Percentiles rank a stretch among this genome's conserved stretches.
These are phyloP conservation scores for Enteromius argenteus DNA, from an alignment of 2,797 vertebrate genomes.

Conservation along the genomic window DNA sequence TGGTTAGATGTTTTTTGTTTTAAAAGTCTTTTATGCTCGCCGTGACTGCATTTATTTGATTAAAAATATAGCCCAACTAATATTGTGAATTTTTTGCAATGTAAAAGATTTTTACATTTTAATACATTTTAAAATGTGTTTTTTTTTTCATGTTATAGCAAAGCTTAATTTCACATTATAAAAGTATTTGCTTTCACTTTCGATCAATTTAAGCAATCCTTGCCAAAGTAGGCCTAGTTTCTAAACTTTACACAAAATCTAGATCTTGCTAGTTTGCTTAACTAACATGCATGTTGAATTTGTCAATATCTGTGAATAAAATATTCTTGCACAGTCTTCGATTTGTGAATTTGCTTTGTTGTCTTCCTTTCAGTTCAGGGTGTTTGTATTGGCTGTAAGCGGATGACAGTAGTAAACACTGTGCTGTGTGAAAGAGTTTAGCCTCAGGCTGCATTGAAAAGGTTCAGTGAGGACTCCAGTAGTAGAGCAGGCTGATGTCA, in stretches of 20 bases:
- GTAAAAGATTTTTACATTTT: neutral
- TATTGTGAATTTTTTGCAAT: neutral
- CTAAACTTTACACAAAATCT: neutral
- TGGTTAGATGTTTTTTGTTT: neutral
- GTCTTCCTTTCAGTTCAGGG: neutral
- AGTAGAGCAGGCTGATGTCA: slow-evolving; percentile 30
- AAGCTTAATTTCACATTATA: neutral
- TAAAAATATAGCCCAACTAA: neutral
- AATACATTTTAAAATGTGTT: neutral
- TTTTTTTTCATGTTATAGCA: neutral
- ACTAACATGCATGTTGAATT: neutral
- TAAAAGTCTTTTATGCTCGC: neutral
- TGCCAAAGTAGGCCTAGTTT: neutral
- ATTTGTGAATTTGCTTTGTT: neutral
- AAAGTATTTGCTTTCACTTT: neutral
- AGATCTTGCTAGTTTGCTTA: neutral
- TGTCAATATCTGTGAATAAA: neutral
- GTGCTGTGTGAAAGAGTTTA: slow-evolving; percentile 32
- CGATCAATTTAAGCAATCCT: neutral
- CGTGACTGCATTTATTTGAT: neutral
- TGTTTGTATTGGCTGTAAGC: slow-evolving; percentile 16
- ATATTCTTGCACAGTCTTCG: neutral
- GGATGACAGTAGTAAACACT: slow-evolving; percentile 37
- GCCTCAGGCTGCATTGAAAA: slow-evolving; percentile 10
- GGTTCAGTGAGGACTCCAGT: neutral